Base-by-base conservation (phyloP, 2,888 invertebrate genomes). In the Oxyscelio sp. region DNA sequence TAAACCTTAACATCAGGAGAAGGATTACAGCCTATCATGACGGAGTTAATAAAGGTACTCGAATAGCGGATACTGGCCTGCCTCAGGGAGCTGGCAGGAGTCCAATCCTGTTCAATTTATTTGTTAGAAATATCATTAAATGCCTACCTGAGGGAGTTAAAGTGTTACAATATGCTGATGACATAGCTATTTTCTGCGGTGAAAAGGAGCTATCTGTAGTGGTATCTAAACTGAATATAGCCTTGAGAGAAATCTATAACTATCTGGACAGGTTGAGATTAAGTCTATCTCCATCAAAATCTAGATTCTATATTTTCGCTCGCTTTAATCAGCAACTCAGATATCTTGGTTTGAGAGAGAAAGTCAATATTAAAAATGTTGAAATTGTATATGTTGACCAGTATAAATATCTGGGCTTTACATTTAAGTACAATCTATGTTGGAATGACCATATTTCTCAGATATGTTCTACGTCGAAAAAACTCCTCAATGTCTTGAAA, bases 61-160 rank as follows among this genome's bases (percentile, higher is more conserved):
- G 45, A 13, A 13, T 6, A 3, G 17, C 70, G 1, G 17, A 19
- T 1, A 38, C 9, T 17, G 58, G 70, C n/a, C n/a, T n/a, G n/a
- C n/a, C n/a, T n/a, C n/a, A n/a, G n/a, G n/a, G n/a, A n/a, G n/a
- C n/a, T n/a, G 40, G 19, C 58, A 17, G 24, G 5, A 58, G 27
- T n/a, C 70, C 70, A 2, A n/a, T 58, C 2, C 31, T 71, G 17
- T 58, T 71, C 24, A 71, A 71, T 27, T 22, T 71, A 0, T 71
- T 58, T 31, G 17, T 71, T 13, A 11, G 24, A 2, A 45, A 48
- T 13, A 22, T 58, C 13, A 2, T 11, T 9, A 8, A 24, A 22
- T 8, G 11, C 15, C 50, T 48, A 9, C 45, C 65, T 2, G 48
- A 50, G 15, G 13, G 17, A 4, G 24, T 48, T 13, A 65, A 50